Conservation (phyloP, 2,888 invertebrate species). For the Pteria penguin region DNA sequence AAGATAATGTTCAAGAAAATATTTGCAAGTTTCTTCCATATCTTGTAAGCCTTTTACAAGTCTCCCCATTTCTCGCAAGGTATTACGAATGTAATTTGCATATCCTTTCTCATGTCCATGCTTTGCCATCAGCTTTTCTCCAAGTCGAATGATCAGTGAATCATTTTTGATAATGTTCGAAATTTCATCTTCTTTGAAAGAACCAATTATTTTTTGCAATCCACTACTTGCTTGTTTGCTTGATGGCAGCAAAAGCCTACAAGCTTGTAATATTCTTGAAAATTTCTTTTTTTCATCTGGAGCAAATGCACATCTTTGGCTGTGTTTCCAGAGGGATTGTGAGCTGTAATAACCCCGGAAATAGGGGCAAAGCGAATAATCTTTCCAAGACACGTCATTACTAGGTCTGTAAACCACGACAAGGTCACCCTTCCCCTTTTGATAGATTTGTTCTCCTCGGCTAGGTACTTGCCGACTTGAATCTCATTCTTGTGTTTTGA, state of each 20-base stretch:
- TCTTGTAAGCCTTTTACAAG: constrained; percentile 5
- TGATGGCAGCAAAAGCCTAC: background rate
- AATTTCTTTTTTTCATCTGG: background rate
- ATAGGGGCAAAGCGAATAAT: background rate
- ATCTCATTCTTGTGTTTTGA: constrained; percentile 9
- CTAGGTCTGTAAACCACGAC: background rate
- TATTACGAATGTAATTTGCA: constrained; percentile 5
- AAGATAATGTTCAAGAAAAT: background rate
- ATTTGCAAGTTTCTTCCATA: background rate
- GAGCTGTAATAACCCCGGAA: background rate
- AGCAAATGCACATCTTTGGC: background rate
- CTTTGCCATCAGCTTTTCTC: constrained; percentile 16
- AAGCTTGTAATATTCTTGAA: background rate
- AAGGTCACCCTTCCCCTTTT: background rate
- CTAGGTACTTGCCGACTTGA: constrained; percentile 6
- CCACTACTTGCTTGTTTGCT: background rate
- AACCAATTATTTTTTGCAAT: background rate
- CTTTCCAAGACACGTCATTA: background rate
- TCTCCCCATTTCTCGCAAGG: constrained; percentile 25
- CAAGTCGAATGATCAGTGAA: constrained; percentile 15
- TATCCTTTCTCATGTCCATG: constrained; percentile 23
- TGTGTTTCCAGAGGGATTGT: background rate
- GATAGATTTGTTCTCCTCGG: background rate
- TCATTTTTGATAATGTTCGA: constrained; percentile 12
- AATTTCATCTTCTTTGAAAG: constrained; percentile 12